Base-by-base conservation (phyloP, 2,113 vertebrate genomes). In the Strix aluco region DNA sequence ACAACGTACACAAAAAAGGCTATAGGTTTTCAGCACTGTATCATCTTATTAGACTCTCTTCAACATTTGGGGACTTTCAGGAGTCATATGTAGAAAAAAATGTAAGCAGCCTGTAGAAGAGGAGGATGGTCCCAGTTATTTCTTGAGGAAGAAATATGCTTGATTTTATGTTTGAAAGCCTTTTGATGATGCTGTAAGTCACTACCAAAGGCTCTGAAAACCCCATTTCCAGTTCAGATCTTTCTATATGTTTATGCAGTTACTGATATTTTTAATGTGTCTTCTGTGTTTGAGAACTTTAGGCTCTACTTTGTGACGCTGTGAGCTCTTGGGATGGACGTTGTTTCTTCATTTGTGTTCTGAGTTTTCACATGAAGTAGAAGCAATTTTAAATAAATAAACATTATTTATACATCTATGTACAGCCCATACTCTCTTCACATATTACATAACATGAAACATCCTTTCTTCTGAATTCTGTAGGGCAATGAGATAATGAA, bases 11-110 rank as follows among this genome's bases (percentile, higher is more conserved):
- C n/a, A 22, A 51, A 2, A 16, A 16, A 13, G 11, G 22, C 38
- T 15, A 0, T 5, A 12, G 59, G 51, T 29, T 86, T 40, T 52
- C 44, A 70, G 62, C 23, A 11, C 9, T 0, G 6, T 20, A 0
- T 72, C 18, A 13, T 47, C 51, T 74, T 11, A 0, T 65, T 63
- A 20, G 23, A 15, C 5, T 61, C 15, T 16, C 29, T 62, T 38
- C 46, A 42, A 1, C 4, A 2, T 69, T 6, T 84, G 36, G 34
- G 15, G 57, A 17, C 13, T 84, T 79, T 63, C 36, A 29, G 16
- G 22, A 65, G 20, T n/a, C 1, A 0, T 19, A 27, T 3, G 22
- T 2, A 58, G 13, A 2, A 19, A 15, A 55, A 55, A 63, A 44
- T 9, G 4, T 34, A 22, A 74, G 51, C 11, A 15, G 5, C 17